Conservation (phyloP, 2,113 vertebrate genomes). For the Hemicordylus capensis region DNA sequence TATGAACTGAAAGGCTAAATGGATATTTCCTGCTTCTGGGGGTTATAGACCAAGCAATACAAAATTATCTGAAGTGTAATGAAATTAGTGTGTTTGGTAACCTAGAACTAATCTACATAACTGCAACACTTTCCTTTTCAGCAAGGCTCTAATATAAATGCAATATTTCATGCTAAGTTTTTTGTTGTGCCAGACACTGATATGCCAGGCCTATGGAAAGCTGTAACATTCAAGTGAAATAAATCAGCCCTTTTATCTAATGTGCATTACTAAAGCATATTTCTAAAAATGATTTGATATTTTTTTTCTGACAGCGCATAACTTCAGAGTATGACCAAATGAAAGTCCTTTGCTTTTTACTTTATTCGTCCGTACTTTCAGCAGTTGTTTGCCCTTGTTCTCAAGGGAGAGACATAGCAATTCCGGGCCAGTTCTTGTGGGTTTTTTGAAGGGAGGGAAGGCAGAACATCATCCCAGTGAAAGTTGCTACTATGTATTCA, state of each 20-base stretch:
- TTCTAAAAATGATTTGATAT: background rate
- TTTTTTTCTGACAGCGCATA: background rate
- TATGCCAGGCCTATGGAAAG: background rate
- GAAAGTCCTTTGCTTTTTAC: background rate
- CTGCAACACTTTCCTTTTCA: background rate
- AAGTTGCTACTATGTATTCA: background rate
- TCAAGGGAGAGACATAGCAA: background rate
- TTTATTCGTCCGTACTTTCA: too few relatives aligned
- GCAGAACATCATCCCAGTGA: background rate
- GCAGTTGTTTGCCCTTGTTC: background rate
- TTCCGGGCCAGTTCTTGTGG: background rate
- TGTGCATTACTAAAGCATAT: background rate
- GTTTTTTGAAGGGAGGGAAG: background rate
- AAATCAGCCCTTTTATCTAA: conserved; percentile 21
- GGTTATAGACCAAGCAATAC: background rate
- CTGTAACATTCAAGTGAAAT: conserved; percentile 31
- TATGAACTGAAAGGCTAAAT: background rate
- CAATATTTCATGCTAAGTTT: background rate
- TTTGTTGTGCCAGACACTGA: background rate
- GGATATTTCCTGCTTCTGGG: background rate
- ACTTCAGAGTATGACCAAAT: background rate
- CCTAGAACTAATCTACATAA: background rate
- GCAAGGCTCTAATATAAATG: background rate
- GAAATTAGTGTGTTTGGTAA: background rate
- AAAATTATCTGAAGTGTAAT: background rate